Evolutionary conservation across 2,888 invertebrate genomes (phyloP), one percentile per base, ranked within the genome.

Genomic region (Argyresthia albistria): DNA sequence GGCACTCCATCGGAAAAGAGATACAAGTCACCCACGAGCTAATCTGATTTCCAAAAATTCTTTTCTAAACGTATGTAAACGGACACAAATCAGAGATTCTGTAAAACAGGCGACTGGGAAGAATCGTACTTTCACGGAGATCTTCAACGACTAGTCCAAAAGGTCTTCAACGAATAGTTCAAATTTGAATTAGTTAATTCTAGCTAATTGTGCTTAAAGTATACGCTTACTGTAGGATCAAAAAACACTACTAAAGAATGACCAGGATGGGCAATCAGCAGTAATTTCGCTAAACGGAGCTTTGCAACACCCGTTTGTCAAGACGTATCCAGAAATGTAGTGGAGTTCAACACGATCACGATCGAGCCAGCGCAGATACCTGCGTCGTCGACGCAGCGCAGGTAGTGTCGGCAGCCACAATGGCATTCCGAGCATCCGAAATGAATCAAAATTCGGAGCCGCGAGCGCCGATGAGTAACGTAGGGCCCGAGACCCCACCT

Each of bases 371-470:
- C 57, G 54, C 25, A 25, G 25, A 25, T 43, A 59, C 69, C 69
- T 69, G 75, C 65, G 61, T 62, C 65, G 61, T 62, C 60, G 64
- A 61, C 63, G 66, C 47, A 15, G 35, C 50, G 54, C 82, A 84
- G 83, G 86, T 83, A 84, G 58, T 67, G 65, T 63, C 76, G 75
- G 73, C 73, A 65, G 62, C 65, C 65, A 82, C 83, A 84, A 86
- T 84, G 76, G 81, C 83, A 86, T 86, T 83, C 86, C 83, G 72
- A 65, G 61, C 79, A 80, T 77, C 72, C 76, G 73, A 81, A 81
- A 82, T 84, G 80, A 86, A 82, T 84, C 82, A 80, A 83, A 83
- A 80, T 75, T 80, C 77, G 72, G 61, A 9, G 8, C 37, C 58
- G 52, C 60, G 59, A 58, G 61, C 60, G 59, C 58, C 69, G 69